Base-by-base conservation (phyloP, 2,888 invertebrate genomes). In the Aphidius colemani region DNA sequence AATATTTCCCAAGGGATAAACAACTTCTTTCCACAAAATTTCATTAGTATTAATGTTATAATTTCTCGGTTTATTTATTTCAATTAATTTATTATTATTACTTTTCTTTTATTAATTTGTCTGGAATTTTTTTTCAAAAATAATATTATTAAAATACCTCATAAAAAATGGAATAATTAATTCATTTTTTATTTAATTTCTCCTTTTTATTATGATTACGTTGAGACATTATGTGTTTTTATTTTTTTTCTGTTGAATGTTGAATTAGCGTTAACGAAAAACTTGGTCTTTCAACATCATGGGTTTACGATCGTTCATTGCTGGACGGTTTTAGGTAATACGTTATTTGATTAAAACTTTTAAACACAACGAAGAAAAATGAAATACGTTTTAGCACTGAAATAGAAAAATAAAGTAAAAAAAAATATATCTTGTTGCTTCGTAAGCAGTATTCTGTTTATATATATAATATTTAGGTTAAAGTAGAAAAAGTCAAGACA, bases 311-410 rank as follows among this genome's bases (percentile, higher is more conserved):
- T 13, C 61, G 40, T 50, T 48, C 56, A 60, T 50, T 49, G 7
- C 40, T 43, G n/a, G 41, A 53, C 30, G 49, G 49, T 70, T 67
- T 69, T 67, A 67, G 67, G 61, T 71, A 67, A 68, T 66, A 71
- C 60, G 71, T 74, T 76, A 77, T 74, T 77, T 72, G 73, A 74
- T 72, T 74, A 74, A 77, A 74, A 77, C 67, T 75, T 75, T 63
- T 48, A 53, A 61, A 40, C 56, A 53, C 58, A 53, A 39, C 60
- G 66, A 43, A 46, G 63, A 65, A 56, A 61, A 65, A 61, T 65
- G 61, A 48, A 63, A 57, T 63, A 59, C 43, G 55, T 65, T 59
- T 48, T 50, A 46, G 55, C 40, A 61, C 66, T 65, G 61, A 49
- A 59, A 63, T 67, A 66, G 51, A 59, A 65, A 65, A 65, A 66